Base-by-base conservation (phyloP, 92 coral and sea anemone genomes). In the Galaxea fascicularis region DNA sequence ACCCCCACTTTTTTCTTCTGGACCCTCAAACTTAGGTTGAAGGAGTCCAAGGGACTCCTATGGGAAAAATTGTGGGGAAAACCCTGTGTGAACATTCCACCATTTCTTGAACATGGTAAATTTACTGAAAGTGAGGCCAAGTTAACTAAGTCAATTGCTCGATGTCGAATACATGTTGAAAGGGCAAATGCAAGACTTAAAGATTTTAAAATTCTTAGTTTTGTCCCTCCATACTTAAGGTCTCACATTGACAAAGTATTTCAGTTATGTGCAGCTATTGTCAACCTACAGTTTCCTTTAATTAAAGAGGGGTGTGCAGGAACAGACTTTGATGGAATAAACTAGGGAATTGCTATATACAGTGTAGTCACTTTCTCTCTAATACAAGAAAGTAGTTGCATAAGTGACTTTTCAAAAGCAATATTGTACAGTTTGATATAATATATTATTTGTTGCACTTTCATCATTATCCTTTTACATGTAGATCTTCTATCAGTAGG, bases 181-280 rank as follows among this genome's bases (percentile, higher is more conserved):
- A n/a, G n/a, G n/a, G n/a, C n/a, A n/a, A n/a, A 72, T 80, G 87
- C 85, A 60, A n/a, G 85, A n/a, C 57, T 90, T 28, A 85, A 82
- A 85, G 83, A 74, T 65, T 90, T 78, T 67, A 85, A 74, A 46
- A 79, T 90, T 27, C 62, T 90, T 3, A 63, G 62, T 44, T 77
- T 85, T 27, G 59, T 90, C 11, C 85, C 79, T 10, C 79, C 93
- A 10, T 39, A 26, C 6, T 60, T 90, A 20, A 52, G 90, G 46
- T 77, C 79, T 44, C 60, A 78, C 57, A 65, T 71, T 21, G 93
- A 90, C 79, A 90, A 79, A 28, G 57, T 85, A 8, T 82, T 86
- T 15, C 87, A 90, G 76, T 64, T 85, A 28, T 85, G 93, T 79
- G 90, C 87, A 18, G 90, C 87, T 58, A 31, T 85, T 81, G 93